Evolutionary conservation across 1,140 invertebrate species (phyloP), one percentile per base, ranked within the genome.

Genomic region (Drosophila funebris): DNA sequence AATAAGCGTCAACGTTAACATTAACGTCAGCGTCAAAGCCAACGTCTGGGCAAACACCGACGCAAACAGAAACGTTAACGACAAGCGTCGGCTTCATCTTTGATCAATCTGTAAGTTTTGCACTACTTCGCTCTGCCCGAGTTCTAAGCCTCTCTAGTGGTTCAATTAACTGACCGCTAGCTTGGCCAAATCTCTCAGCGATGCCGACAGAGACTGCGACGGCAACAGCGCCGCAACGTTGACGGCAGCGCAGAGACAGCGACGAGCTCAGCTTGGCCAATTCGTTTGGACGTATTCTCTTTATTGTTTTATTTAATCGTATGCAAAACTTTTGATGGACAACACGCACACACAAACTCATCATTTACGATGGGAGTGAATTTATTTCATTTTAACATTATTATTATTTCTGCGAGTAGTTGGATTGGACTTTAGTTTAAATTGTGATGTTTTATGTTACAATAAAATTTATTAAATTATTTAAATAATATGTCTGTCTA

Each of bases 321-420:
- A 88, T 88, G 83, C 83, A 79, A 88, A 88, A 83, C 76, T 78
- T 87, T 88, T 87, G 82, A 87, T 88, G 82, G 83, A 87, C 82
- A 87, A 69, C 83, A 83, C 64, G 46, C 70, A 78, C 58, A 70
- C 36, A 62, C 66, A 67, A 22, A 22, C 41, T 53, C 36, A 60
- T 27, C 27, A 54, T 61, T 39, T 36, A 36, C 31, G 27, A 29
- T 46, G 33, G 22, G 16, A 44, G 37, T 44, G 50, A 61, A 64
- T 80, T 57, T 70, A 71, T 73, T 33, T 22, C 61, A 63, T 48
- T 80, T 56, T 56, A 37, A 36, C 56, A 57, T 33, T 43, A 36
- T 33, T 50, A 50, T 41, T 41, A 31, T 46, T 46, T 46, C n/a
- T 24, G 22, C 44, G 44, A 46, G 22, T 27, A 27, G 20, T 46